Evolutionary conservation across 2,797 vertebrate species (phyloP).

Genomic region (Argyrosomus regius): DNA sequence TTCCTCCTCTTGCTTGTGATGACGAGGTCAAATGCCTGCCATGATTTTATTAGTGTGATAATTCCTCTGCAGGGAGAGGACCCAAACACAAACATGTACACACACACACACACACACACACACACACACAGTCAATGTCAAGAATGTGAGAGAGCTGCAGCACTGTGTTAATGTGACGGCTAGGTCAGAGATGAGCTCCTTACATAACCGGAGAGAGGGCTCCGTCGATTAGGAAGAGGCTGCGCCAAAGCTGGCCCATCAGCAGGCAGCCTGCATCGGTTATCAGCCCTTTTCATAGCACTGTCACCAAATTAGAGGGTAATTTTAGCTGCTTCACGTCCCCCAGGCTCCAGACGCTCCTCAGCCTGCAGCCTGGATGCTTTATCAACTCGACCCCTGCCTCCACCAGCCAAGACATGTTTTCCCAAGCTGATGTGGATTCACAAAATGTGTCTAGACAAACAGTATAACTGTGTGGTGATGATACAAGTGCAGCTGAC

Average conservation of each 20-base stretch:
- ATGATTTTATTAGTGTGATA: conserved; percentile 81
- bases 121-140: conserved; percentile 22
- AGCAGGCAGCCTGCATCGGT: conserved; percentile 64
- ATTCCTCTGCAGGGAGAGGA: conserved; percentile 68
- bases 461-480: not conserved
- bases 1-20: conserved; percentile 63
- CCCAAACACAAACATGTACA: conserved; percentile 30
- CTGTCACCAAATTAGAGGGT: conserved; percentile 77
- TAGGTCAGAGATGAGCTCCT: conserved; percentile 74
- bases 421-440: conserved; percentile 27
- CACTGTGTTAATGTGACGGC: conserved; percentile 55
- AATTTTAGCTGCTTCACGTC: conserved; percentile 73
- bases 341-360: conserved; percentile 53
- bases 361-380: conserved; percentile 28
- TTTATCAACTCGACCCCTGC: conserved; percentile 46
- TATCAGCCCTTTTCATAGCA: conserved; percentile 67
- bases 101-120: conserved; percentile 39
- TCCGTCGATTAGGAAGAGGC: conserved; percentile 61
- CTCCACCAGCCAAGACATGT: conserved; percentile 16
- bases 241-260: conserved; percentile 60
- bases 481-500: conserved; percentile 3
- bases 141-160: conserved; percentile 57
- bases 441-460: conserved; percentile 25
- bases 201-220: conserved; percentile 71
- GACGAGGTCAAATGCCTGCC: conserved; percentile 79